Conservation (phyloP, 2,113 vertebrate genomes). For the Butastur rufipennis region DNA sequence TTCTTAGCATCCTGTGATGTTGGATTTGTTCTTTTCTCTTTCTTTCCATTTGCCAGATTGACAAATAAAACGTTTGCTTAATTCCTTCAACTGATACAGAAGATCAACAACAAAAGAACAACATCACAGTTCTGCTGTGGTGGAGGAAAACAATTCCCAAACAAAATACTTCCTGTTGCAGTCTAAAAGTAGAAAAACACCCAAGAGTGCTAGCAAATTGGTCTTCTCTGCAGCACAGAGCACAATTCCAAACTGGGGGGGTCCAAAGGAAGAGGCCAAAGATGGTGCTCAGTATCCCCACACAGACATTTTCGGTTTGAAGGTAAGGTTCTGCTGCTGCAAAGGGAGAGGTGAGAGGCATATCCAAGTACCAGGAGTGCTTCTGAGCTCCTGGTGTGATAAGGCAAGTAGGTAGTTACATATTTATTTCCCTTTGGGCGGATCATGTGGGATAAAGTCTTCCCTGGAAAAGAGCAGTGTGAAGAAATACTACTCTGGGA, state of each 20-base stretch:
- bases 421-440: background rate
- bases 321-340: background rate
- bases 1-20: constrained; percentile 51
- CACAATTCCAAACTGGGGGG: background rate
- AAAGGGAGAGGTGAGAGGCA: background rate
- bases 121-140: background rate
- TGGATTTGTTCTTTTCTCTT: constrained; percentile 32
- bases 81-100: background rate
- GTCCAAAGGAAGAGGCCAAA: background rate
- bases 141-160: background rate
- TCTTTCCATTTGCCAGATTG: constrained; percentile 23
- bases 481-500: background rate
- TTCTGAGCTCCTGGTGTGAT: background rate
- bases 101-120: background rate
- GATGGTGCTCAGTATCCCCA: background rate
- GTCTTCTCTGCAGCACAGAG: background rate
- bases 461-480: background rate
- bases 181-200: background rate
- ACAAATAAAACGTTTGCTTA: background rate
- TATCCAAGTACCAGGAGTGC: background rate
- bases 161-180: background rate
- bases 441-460: background rate
- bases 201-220: background rate
- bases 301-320: background rate
- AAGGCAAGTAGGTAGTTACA: background rate